Evolutionary conservation across 2,797 vertebrate species (phyloP), one percentile per base, ranked within the genome.

Genomic region (Chelon auratus): DNA sequence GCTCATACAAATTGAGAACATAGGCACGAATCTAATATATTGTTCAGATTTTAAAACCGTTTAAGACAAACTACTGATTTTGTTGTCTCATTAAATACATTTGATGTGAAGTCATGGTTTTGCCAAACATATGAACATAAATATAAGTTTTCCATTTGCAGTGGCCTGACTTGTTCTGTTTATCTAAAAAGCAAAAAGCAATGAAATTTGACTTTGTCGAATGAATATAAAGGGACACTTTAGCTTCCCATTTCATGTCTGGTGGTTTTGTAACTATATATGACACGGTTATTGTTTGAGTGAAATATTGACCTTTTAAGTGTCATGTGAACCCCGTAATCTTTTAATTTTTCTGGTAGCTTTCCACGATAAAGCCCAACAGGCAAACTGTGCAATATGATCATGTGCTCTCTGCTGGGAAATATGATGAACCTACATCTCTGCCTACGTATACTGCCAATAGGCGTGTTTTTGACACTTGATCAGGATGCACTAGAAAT

Each of bases 371-470:
- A 72, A 82, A 71, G 14, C 30, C 53, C 5, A 1, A 54, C 17
- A 56, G 37, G 53, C 17, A 71, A 62, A 69, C 70, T 53, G 12
- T 68, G 83, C n/a, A 86, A 87, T 24, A 42, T 65, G 81, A 89
- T 87, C 47, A 26, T 50, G 17, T 56, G 3, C 9, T 8, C 13
- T 55, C 60, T 24, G 2, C 15, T 64, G 26, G 52, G 85, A 85
- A 88, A 89, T 84, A 62, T 62, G 58, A 82, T 73, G 18, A 86
- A 86, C 83, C 75, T 71, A 78, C 60, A 83, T 39, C 18, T 68
- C 80, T 42, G 54, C 78, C 76, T 18, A 18, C 43, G 39, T 62
- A 59, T 26, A 22, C 6, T 77, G 55, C 72, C 75, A 63, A 43
- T 55, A 62, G 56, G 50, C 8, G 0, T 20, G 42, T 77, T 64